Conservation (phyloP, 1,140 invertebrate genomes). For the Helicoverpa armigera region DNA sequence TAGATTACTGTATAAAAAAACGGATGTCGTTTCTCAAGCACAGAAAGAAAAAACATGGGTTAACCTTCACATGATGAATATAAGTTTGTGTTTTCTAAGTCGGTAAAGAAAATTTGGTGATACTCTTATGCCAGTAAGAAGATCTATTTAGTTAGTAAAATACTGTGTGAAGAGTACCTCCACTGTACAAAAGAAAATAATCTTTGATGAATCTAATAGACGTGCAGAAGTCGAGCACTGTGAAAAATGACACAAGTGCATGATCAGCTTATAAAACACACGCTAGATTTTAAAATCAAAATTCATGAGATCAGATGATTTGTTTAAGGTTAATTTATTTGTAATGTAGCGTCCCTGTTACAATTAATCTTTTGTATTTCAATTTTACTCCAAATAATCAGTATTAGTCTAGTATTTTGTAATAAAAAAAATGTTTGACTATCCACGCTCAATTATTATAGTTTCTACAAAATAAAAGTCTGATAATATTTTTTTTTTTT, state of each 20-base stretch:
- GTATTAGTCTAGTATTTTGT: too few species aligned
- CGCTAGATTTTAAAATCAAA: background rate
- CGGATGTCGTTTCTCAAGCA: background rate
- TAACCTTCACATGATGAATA: background rate
- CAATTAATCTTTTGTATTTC: too few species aligned
- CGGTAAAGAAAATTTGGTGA: background rate
- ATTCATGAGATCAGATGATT: background rate
- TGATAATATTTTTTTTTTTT: too few species aligned
- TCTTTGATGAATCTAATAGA: background rate
- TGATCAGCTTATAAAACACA: background rate
- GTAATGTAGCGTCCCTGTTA: background rate
- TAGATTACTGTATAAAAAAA: conserved; percentile 23
- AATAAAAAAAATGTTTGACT: too few species aligned
- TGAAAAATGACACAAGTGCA: background rate
- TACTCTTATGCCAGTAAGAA: background rate
- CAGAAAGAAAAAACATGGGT: conserved; percentile 20
- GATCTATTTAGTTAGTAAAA: background rate
- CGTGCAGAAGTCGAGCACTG: background rate
- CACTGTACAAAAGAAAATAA: background rate
- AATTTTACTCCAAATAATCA: too few species aligned
- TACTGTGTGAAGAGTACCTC: background rate
- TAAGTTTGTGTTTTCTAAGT: background rate
- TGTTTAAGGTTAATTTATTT: background rate
- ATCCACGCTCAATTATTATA: too few species aligned
- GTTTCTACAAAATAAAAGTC: too few species aligned